phyloP scores from a whole-genome alignment of 37 sponge, comb jelly and placozoan genomes.

The Chondrosia reniformis region DNA sequence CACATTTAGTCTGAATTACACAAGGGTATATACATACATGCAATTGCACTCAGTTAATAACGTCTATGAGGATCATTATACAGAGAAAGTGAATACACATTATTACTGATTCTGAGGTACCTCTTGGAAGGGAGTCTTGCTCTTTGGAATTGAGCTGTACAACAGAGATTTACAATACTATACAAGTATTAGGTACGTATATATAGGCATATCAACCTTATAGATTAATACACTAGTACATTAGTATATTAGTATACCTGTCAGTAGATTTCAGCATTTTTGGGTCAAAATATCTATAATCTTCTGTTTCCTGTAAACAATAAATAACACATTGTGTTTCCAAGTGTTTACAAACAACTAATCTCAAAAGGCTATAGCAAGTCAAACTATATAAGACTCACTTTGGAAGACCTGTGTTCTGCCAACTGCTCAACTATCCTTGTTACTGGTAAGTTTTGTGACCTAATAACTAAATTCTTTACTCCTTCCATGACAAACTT shows the following conservation, averaged over 20 bases:
- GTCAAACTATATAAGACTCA: neutral
- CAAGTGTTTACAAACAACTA: neutral
- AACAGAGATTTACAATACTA: neutral
- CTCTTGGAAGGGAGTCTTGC: constrained; percentile 8
- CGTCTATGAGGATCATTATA: too few relatives aligned
- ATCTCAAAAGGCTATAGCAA: neutral
- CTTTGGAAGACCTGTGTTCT: constrained; percentile 74
- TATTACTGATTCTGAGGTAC: neutral
- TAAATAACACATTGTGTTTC: too few relatives aligned
- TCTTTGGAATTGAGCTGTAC: neutral
- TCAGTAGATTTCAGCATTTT: constrained; percentile 72
- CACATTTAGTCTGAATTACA: too few relatives aligned
- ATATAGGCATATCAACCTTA: neutral
- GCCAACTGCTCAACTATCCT: constrained; percentile 86
- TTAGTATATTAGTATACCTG: constrained; percentile 25
- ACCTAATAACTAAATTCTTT: constrained; percentile 74
- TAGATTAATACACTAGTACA: constrained; percentile 6
- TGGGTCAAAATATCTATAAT: constrained; percentile 91
- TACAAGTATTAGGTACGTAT: neutral
- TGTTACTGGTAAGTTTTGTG: constrained; percentile 88
- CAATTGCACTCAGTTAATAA: too few relatives aligned
- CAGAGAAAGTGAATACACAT: too few relatives aligned
- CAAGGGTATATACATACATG: too few relatives aligned
- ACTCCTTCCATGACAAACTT: constrained; percentile 95
- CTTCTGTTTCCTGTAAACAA: constrained; percentile 70